phyloP scores from a whole-genome alignment of 2,113 vertebrate species.

The Mobula birostris region DNA sequence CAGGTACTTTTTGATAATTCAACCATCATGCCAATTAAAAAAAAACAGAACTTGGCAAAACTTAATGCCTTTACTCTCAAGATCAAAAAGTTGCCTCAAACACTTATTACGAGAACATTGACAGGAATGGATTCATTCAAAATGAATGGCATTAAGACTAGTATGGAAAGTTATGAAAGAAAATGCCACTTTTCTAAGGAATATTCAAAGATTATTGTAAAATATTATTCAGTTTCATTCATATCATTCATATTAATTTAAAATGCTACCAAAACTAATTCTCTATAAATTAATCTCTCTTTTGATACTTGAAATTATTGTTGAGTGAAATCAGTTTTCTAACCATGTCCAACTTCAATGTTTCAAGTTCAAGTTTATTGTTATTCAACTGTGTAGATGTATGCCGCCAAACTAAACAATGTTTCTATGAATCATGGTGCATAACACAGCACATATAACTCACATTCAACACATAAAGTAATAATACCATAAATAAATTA shows the following conservation, averaged over 20 bases:
- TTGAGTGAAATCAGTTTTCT: not conserved
- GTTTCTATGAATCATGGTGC: too few relatives aligned
- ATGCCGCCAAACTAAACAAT: too few relatives aligned
- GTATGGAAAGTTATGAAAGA: not conserved
- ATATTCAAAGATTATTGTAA: not conserved
- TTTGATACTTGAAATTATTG: not conserved
- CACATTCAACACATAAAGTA: too few relatives aligned
- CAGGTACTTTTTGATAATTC: too few relatives aligned
- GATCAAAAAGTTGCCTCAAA: not conserved
- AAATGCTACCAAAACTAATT: not conserved
- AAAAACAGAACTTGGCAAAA: too few relatives aligned
- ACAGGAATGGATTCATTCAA: not conserved
- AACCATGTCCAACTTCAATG: conserved; percentile 38
- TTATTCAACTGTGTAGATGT: too few relatives aligned
- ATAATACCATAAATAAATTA: too few relatives aligned
- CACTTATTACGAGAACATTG: not conserved
- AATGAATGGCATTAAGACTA: not conserved
- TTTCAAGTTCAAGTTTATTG: not conserved
- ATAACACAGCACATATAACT: too few relatives aligned
- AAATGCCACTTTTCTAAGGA: not conserved
- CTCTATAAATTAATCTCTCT: not conserved
- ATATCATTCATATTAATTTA: not conserved
- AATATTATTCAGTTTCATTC: not conserved
- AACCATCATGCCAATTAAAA: too few relatives aligned
- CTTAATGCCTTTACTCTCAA: not conserved